Evolutionary conservation across 2,113 vertebrate genomes (phyloP).

Genomic region (Cinclus mexicanus): DNA sequence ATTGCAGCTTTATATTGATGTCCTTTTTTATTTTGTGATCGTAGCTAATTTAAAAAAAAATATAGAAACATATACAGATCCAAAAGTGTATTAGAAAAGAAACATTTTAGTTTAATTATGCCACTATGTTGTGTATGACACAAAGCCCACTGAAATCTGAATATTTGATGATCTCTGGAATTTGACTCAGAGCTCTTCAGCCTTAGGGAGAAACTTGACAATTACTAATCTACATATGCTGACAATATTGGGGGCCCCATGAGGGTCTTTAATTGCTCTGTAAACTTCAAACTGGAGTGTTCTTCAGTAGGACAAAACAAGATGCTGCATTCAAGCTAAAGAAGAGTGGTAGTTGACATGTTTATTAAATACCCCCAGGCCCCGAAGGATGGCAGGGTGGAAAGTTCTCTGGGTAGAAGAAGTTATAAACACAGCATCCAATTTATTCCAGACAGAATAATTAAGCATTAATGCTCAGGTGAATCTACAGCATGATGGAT

Average conservation of each 20-base stretch:
- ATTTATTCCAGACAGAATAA: slow-evolving; percentile 14
- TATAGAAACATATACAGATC: slow-evolving; percentile 49
- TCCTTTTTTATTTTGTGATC: slow-evolving; percentile 28
- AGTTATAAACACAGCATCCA: not conserved
- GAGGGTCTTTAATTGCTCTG: slow-evolving; percentile 76
- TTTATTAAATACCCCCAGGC: slow-evolving; percentile 72
- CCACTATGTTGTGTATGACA: slow-evolving; percentile 57
- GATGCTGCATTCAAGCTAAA: slow-evolving; percentile 57
- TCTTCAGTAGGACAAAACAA: slow-evolving; percentile 73
- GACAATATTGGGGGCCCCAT: slow-evolving; percentile 66
- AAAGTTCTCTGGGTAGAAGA: slow-evolving; percentile 31
- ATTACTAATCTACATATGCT: slow-evolving; percentile 72
- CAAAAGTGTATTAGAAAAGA: slow-evolving; percentile 62
- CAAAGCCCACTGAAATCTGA: slow-evolving; percentile 69
- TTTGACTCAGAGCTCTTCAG: slow-evolving; percentile 68
- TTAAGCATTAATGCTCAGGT: not conserved
- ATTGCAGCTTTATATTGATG: slow-evolving; percentile 20
- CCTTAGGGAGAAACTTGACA: slow-evolving; percentile 68
- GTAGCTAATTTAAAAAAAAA: slow-evolving; percentile 68
- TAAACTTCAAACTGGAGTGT: slow-evolving; percentile 77
- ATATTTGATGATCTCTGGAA: slow-evolving; percentile 72
- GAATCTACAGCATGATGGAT: rapidly evolving
- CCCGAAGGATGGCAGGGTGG: slow-evolving; percentile 9
- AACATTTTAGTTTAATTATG: slow-evolving; percentile 72
- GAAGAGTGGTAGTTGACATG: slow-evolving; percentile 68